phyloP scores from a whole-genome alignment of 2,797 vertebrate species.

The Parauchenoglanis punctatus region DNA sequence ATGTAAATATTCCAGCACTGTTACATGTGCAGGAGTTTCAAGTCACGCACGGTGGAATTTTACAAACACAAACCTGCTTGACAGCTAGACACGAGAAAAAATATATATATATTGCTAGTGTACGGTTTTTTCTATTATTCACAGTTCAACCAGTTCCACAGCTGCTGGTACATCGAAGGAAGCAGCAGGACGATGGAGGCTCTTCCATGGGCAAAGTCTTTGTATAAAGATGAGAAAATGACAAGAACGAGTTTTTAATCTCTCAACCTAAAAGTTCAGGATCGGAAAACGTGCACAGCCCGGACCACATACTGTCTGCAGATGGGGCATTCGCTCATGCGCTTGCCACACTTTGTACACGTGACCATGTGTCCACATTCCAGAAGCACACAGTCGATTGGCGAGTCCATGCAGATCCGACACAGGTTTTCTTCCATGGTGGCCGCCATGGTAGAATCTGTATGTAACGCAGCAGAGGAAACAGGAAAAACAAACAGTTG shows the following conservation, averaged over 20 bases:
- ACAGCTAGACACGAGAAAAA: constrained; percentile 1
- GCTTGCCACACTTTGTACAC: constrained; percentile 95
- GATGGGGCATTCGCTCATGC: constrained; percentile 94
- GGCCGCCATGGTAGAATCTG: constrained; percentile 61
- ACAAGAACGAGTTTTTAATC: neutral
- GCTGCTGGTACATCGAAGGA: neutral
- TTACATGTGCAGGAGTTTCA: neutral
- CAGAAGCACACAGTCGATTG: constrained; percentile 92
- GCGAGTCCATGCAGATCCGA: constrained; percentile 93
- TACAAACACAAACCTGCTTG: neutral
- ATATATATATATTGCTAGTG: constrained; percentile 16
- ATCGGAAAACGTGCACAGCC: constrained; percentile 92
- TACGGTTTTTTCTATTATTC: neutral
- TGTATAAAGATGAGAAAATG: constrained; percentile 10
- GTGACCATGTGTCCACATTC: constrained; percentile 98
- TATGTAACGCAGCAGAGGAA: neutral
- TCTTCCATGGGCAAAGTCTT: neutral
- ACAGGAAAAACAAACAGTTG: neutral
- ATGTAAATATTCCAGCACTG: neutral
- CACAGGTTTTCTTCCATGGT: constrained; percentile 85
- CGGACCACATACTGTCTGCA: constrained; percentile 92
- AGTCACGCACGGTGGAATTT: neutral
- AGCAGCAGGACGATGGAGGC: neutral
- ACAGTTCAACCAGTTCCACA: constrained; percentile 6
- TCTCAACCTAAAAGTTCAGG: constrained; percentile 68